phyloP scores from a whole-genome alignment of 2,888 invertebrate species.

The Frankliniella intonsa region DNA sequence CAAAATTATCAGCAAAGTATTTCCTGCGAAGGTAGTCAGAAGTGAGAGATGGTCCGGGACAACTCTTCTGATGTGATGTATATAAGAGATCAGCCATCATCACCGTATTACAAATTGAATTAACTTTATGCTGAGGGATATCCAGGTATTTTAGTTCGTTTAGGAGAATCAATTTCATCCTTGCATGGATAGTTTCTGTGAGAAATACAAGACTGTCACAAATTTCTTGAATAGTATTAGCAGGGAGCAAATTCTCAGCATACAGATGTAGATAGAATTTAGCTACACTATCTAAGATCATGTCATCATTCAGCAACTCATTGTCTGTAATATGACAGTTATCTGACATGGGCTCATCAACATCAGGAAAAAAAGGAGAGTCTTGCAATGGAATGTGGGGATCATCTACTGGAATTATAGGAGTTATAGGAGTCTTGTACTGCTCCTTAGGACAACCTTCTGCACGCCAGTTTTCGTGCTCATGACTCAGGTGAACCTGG shows the following conservation, averaged over 20 bases:
- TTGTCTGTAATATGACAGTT: no score
- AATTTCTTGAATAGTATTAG: slow-evolving; percentile 1
- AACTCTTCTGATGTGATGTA: not conserved
- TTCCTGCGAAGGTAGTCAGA: not conserved
- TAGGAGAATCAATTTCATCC: not conserved
- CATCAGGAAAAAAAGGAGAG: no score
- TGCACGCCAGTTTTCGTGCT: not conserved
- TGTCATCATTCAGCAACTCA: no score
- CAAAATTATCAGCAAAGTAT: not conserved
- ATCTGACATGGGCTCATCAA: no score
- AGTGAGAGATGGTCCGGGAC: not conserved
- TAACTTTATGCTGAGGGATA: not conserved
- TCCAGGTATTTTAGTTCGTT: not conserved
- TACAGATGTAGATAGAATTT: not conserved
- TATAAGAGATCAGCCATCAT: not conserved
- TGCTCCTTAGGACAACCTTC: not conserved
- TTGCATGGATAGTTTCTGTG: not conserved
- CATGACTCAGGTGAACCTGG: not conserved
- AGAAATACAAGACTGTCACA: not conserved
- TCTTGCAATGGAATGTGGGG: not conserved
- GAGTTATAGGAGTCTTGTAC: not conserved
- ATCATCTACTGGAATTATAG: not conserved
- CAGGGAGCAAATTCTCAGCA: not conserved
- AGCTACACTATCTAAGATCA: not conserved
- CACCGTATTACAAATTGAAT: not conserved